Conservation (phyloP, 2,888 invertebrate species). For the Perizoma affinitatum region DNA sequence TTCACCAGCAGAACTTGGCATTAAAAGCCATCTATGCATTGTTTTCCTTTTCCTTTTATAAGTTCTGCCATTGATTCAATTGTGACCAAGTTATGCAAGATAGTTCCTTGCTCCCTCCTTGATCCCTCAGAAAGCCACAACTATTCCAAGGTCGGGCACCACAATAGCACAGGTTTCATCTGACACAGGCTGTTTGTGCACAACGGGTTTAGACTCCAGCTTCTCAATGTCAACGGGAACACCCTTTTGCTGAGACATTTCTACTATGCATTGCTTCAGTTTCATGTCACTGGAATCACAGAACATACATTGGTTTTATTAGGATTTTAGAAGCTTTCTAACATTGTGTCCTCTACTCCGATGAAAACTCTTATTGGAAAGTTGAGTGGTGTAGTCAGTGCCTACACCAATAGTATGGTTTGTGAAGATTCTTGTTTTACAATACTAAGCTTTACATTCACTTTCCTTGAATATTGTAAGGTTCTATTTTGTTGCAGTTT, state of each 20-base stretch:
- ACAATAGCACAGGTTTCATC: conserved; percentile 68
- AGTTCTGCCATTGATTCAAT: no score
- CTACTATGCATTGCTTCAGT: conserved; percentile 56
- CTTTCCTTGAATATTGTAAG: no score
- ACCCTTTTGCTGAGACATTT: conserved; percentile 60
- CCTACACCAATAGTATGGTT: no score
- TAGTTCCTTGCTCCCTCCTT: neutral
- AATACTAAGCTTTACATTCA: no score
- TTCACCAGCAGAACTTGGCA: no score
- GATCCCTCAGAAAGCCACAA: conserved; percentile 20
- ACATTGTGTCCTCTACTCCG: no score
- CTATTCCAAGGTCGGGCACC: conserved; percentile 60
- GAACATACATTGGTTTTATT: neutral
- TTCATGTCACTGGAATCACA: conserved; percentile 63
- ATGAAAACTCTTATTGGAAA: no score
- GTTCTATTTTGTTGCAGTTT: no score
- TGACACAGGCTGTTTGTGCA: conserved; percentile 45
- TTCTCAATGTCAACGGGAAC: conserved; percentile 58
- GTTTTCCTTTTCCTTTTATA: no score
- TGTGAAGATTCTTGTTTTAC: no score
- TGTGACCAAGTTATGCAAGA: neutral
- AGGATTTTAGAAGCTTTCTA: neutral
- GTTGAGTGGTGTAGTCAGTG: no score
- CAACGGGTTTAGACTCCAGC: conserved; percentile 42
- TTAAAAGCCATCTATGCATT: no score